phyloP scores from a whole-genome alignment of 2,113 vertebrate species.

The Grus americana region DNA sequence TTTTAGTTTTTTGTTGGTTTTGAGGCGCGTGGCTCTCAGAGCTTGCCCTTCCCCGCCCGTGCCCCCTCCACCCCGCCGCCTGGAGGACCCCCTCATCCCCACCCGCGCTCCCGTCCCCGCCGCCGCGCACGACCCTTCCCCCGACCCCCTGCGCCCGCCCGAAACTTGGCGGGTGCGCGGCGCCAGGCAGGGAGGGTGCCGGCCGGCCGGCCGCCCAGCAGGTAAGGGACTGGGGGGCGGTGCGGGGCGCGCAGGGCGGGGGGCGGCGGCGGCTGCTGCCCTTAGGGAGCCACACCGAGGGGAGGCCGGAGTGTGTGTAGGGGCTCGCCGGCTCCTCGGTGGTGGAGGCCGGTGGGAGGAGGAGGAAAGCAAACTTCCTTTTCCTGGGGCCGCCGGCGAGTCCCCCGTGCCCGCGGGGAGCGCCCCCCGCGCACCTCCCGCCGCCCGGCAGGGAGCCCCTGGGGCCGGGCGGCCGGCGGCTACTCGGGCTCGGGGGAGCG shows the following conservation, averaged over 20 bases:
- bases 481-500: neutral
- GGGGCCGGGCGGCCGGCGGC: neutral
- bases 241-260: neutral
- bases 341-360: neutral
- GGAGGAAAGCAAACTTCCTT: constrained; percentile 41
- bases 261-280: neutral
- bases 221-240: neutral
- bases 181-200: constrained; percentile 6
- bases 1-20: neutral
- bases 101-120: neutral
- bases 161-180: neutral
- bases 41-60: neutral
- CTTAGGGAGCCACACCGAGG: neutral
- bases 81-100: neutral
- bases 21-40: neutral
- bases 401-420: neutral
- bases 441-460: neutral
- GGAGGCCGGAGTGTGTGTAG: neutral
- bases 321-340: neutral
- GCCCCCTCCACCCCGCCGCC: neutral
- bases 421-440: neutral
- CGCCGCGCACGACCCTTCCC: neutral
- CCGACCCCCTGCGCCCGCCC: neutral
- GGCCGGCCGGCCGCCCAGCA: neutral
- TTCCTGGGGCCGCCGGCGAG: constrained; percentile 11